phyloP scores from a whole-genome alignment of 1,140 invertebrate species.

The Drosophila pandora region DNA sequence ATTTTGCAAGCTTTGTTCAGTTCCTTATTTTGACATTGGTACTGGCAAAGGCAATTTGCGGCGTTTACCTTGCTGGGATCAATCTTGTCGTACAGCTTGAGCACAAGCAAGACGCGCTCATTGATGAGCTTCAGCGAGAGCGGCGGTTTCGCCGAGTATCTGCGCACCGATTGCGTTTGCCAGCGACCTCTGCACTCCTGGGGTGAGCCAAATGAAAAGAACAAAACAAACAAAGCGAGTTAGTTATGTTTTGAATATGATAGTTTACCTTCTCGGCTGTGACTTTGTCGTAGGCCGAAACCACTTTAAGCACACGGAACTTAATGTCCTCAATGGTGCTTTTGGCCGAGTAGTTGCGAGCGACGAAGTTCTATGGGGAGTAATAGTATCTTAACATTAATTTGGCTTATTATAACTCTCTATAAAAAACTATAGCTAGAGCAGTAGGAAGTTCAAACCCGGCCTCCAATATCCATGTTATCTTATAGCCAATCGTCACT shows the following conservation, averaged over 20 bases:
- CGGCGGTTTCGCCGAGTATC: constrained; percentile 89
- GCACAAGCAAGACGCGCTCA: constrained; percentile 95
- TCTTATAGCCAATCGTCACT: constrained; percentile 2
- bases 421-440: too few species aligned
- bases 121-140: constrained; percentile 92
- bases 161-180: constrained; percentile 83
- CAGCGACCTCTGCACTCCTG: constrained; percentile 73
- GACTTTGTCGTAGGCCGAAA: constrained; percentile 92
- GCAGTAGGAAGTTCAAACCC: neutral
- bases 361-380: constrained; percentile 47
- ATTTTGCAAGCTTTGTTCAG: constrained; percentile 33
- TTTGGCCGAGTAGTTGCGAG: constrained; percentile 71
- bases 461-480: neutral
- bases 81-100: constrained; percentile 98
- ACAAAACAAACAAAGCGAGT: constrained; percentile 68
- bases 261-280: constrained; percentile 90
- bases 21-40: constrained; percentile 45
- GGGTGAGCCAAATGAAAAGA: constrained; percentile 54
- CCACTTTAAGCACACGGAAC: constrained; percentile 90
- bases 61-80: constrained; percentile 93
- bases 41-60: constrained; percentile 75
- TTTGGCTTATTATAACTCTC: neutral
- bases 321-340: constrained; percentile 86
- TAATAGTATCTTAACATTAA: neutral
- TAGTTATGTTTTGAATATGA: constrained; percentile 71